Evolutionary conservation across 1,140 invertebrate genomes (phyloP).

Genomic region (Colletes latitarsis): DNA sequence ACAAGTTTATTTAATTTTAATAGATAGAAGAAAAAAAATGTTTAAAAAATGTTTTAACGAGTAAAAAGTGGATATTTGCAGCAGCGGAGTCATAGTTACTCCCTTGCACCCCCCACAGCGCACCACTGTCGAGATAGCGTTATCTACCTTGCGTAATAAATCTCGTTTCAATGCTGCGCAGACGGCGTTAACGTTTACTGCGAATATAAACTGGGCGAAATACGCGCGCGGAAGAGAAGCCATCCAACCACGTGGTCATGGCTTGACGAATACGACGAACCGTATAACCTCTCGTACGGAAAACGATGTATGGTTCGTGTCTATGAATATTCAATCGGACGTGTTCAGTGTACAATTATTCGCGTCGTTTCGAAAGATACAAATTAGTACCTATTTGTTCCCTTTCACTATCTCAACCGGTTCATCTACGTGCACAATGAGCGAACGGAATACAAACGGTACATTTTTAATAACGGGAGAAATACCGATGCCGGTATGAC

Average conservation of each 20-base stretch:
- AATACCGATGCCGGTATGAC: constrained; percentile 47
- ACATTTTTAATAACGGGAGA: constrained; percentile 49
- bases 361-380: constrained; percentile 31
- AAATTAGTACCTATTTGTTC: constrained; percentile 48
- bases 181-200: background rate
- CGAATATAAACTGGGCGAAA: background rate
- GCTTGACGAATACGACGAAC: background rate
- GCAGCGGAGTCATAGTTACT: no score
- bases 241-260: background rate
- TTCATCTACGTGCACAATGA: constrained; percentile 38
- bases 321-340: constrained; percentile 34
- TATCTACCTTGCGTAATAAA: constrained; percentile 8
- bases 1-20: no score
- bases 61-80: no score
- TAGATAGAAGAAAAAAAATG: no score
- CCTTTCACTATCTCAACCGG: constrained; percentile 56
- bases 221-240: background rate
- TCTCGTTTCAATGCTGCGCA: background rate
- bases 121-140: background rate
- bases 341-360: constrained; percentile 24
- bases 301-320: background rate
- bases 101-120: no score
- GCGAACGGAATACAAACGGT: constrained; percentile 31
- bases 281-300: background rate
- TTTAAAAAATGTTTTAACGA: no score